Base-by-base conservation (phyloP, 2,888 invertebrate species). In the Tetragnatha montana region DNA sequence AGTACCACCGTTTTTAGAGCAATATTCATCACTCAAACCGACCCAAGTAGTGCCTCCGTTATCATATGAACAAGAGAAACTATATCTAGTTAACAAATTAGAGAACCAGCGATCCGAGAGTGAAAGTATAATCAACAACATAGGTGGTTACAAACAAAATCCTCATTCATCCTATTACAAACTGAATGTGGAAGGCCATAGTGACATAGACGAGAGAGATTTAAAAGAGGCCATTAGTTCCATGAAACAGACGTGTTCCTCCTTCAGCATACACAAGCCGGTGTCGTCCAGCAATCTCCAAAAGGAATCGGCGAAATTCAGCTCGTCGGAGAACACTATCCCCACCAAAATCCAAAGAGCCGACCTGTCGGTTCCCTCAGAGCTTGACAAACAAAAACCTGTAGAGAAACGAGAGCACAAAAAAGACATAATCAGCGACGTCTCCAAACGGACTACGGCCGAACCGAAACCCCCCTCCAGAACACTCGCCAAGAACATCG, bases 11-110 rank as follows among this genome's bases (percentile, higher is more conserved):
- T 91, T 91, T 87, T 84, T 89, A 81, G 89, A 89, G 50, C 89
- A 91, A 79, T 87, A 89, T 79, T 83, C 87, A 8, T 12, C 75
- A 22, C 17, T 87, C 8, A 91, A 91, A 86, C 91, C 91, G 12
- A 91, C 87, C 7, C 91, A 91, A 82, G 81, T 90, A 6, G 91
- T 91, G 8, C 81, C 91, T 71, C 91, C 91, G 51, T 79, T 91
- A 21, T 69, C 87, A 12, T 84, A 79, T 71, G 90, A 90, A 47
- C 83, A 90, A 87, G 90, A 90, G 60, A 90, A 87, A 51, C 8
- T 79, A 51, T 83, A 70, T 84, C 79, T 90, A 22, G 49, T 89
- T 35, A 84, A 69, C 22, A 87, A 87, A 84, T 75, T 83, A 71
- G 90, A 90, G 74, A 82, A 68, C 49, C 87, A 87, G 68, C 78